Evolutionary conservation across 2,113 vertebrate species (phyloP).

Genomic region (Talpa occidentalis): DNA sequence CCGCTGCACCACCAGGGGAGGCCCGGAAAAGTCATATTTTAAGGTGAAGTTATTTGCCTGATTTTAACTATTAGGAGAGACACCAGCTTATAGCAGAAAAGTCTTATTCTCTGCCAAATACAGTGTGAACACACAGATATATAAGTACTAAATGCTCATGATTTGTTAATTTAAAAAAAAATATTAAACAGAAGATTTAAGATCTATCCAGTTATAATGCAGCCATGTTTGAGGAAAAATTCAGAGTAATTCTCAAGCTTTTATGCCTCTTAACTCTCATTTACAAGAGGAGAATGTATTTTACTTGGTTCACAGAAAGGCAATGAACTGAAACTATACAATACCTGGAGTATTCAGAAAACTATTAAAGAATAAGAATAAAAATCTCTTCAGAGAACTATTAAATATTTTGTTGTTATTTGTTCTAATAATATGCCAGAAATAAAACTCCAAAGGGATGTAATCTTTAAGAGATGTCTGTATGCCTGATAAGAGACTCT

Average conservation of each 20-base stretch:
- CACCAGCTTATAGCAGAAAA: neutral
- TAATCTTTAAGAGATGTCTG: neutral
- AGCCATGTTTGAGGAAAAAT: slow-evolving; percentile 17
- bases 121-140: neutral
- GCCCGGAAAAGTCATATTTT: slow-evolving; percentile 17
- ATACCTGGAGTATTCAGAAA: neutral
- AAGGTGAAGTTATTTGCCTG: neutral
- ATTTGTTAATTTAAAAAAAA: neutral
- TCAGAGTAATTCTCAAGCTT: neutral
- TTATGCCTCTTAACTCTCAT: neutral
- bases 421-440: neutral
- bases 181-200: neutral
- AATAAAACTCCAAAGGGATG: slow-evolving; percentile 29
- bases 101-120: neutral
- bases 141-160: neutral
- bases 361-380: slow-evolving; percentile 15
- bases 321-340: neutral
- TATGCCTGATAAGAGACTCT: neutral
- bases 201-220: neutral
- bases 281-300: neutral
- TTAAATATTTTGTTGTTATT: neutral
- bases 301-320: slow-evolving; percentile 28
- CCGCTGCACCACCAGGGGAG: too few relatives aligned
- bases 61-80: neutral
- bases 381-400: neutral